phyloP scores from a whole-genome alignment of 2,797 vertebrate species.

The Darevskia mixta region DNA sequence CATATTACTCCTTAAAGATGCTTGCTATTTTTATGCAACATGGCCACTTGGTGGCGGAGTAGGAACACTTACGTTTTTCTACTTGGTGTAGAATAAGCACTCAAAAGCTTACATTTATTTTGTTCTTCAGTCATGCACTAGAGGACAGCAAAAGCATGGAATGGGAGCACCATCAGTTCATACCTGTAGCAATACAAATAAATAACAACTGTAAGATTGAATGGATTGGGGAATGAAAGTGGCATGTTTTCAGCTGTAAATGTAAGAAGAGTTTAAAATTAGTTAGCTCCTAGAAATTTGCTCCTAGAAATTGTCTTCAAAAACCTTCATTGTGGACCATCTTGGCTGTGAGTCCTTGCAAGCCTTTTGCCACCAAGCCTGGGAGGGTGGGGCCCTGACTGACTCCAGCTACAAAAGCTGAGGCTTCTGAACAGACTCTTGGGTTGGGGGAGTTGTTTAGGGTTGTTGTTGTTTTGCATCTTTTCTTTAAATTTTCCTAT shows the following conservation, averaged over 20 bases:
- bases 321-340: too few species aligned
- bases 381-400: too few species aligned
- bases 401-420: too few species aligned
- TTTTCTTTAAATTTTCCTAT: too few species aligned
- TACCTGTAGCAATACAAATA: neutral
- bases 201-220: neutral
- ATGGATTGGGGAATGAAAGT: neutral
- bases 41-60: constrained; percentile 65
- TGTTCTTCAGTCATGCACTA: constrained; percentile 3
- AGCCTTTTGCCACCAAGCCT: too few species aligned
- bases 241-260: neutral
- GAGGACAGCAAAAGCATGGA: constrained; percentile 34
- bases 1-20: neutral
- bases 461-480: too few species aligned
- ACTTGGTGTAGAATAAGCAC: accelerated
- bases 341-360: too few species aligned
- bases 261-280: neutral
- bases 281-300: neutral
- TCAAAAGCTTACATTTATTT: accelerated
- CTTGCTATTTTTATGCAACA: neutral
- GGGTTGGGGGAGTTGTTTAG: too few species aligned
- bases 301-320: neutral
- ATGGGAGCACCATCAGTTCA: neutral
- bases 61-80: constrained; percentile 30
- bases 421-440: too few species aligned